These are phyloP conservation scores for Philopedon plagiatum DNA, from an alignment of 2,888 invertebrate species.

Conservation along the genomic window DNA sequence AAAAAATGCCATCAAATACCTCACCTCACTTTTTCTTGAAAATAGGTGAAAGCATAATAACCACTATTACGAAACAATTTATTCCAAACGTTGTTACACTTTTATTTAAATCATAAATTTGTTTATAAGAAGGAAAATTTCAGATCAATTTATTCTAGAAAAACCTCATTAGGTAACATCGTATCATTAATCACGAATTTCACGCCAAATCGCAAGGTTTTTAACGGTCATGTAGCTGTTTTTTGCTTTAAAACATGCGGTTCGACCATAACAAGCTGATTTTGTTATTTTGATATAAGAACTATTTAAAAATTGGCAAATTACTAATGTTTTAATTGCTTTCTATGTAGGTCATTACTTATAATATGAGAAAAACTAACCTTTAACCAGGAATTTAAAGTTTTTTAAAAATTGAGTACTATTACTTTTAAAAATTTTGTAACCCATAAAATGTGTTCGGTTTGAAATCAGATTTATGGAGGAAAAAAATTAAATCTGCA, in stretches of 20 bases:
- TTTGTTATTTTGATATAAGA: not conserved
- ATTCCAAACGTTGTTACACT: not conserved
- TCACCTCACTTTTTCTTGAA: not conserved
- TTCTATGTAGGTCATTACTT: not conserved
- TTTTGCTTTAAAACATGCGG: not conserved
- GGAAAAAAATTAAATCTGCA: no score
- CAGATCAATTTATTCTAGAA: not conserved
- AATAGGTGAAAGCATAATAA: not conserved
- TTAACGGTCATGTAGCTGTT: not conserved
- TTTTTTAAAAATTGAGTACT: no score
- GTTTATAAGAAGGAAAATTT: not conserved
- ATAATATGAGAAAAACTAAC: not conserved
- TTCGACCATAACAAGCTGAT: not conserved
- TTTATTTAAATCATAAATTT: not conserved
- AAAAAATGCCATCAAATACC: no score
- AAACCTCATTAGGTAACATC: not conserved
- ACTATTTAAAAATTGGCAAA: not conserved
- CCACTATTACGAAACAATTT: not conserved
- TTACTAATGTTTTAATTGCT: not conserved
- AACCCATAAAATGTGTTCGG: no score
- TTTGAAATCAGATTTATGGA: no score
- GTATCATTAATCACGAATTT: not conserved
- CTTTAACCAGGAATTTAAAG: no score
- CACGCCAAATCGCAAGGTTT: not conserved
- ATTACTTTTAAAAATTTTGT: no score